Conservation (phyloP, 2,797 vertebrate species). For the Ctenopoma kingsleyae region DNA sequence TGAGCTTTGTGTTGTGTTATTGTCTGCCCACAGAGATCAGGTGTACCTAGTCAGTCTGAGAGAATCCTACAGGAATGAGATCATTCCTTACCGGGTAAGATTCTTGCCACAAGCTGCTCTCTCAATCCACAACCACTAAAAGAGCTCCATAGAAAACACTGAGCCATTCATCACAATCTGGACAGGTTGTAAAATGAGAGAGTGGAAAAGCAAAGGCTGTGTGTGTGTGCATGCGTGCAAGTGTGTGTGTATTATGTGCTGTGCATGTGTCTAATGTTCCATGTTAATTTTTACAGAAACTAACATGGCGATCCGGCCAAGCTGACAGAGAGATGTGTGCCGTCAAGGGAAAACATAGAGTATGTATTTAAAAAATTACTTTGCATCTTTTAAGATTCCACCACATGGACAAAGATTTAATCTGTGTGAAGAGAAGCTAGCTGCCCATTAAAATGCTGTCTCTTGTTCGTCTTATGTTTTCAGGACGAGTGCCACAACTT, state of each 20-base stretch:
- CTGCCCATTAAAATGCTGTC: conserved; percentile 9
- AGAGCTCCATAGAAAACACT: conserved; percentile 57
- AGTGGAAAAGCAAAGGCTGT: conserved; percentile 45
- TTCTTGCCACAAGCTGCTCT: conserved; percentile 54
- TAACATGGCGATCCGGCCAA: conserved; percentile 97
- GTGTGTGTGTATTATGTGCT: conserved; percentile 3
- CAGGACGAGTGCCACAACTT: conserved; percentile 99
- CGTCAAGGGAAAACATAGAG: conserved; percentile 98
- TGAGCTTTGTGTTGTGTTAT: conserved; percentile 44
- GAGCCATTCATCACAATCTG: conserved; percentile 67
- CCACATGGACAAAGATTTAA: not conserved
- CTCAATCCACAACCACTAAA: conserved; percentile 58
- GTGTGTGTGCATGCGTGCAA: conserved; percentile 9
- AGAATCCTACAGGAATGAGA: conserved; percentile 95
- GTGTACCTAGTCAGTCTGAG: conserved; percentile 98
- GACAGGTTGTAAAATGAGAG: conserved; percentile 74
- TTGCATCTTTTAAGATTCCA: not conserved
- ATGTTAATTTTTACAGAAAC: conserved; percentile 85
- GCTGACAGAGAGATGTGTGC: conserved; percentile 95
- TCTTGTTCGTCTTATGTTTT: conserved; percentile 33
- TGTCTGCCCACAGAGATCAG: conserved; percentile 91
- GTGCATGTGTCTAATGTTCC: conserved; percentile 47
- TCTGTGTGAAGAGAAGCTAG: not conserved
- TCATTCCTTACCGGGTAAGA: conserved; percentile 95
- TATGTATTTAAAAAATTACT: conserved; percentile 74